Base-by-base conservation (phyloP, 2,888 invertebrate genomes). In the Notodonta ziczac region DNA sequence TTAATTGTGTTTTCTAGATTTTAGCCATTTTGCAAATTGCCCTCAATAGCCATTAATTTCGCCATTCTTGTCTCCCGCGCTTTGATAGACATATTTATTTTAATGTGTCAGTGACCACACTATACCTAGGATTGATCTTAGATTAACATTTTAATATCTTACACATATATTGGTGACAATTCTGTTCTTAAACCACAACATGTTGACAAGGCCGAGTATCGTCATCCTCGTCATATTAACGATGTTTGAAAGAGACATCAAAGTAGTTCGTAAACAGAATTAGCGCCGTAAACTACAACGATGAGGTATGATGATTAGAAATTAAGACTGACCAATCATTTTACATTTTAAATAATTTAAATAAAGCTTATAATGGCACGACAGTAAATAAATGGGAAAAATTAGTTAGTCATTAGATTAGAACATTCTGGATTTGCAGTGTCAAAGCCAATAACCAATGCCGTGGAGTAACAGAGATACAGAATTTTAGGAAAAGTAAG, bases 291-390 rank as follows among this genome's bases (percentile, higher is more conserved):
- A 52, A 12, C n/a, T 53, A 24, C 63, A 65, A 59, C 35, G 61
- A 69, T 68, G 65, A 73, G 68, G 67, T 73, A 71, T 59, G 62
- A 50, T 59, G 62, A 66, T 56, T 54, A 58, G 58, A 63, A 61
- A 58, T 32, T 32, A 56, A 62, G 55, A 51, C 32, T 59, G 59
- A 61, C 24, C 55, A 59, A 58, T 32, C 48, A 63, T 32, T 63
- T 10, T 9, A 56, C 64, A 62, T 67, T 67, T 67, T 66, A 63
- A 68, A 58, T 35, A 10, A 56, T 56, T 40, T 71, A 56, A 59
- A 56, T 68, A 71, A 64, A 67, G 51, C 62, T 67, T 61, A 62
- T 54, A 69, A 78, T 79, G 79, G 79, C 79, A 76, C 77, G 60
- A 67, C 62, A 61, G 73, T 56, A 61, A 66, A 57, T 51, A 59